Conservation (phyloP, 2,888 invertebrate genomes). For the Spodoptera littoralis region DNA sequence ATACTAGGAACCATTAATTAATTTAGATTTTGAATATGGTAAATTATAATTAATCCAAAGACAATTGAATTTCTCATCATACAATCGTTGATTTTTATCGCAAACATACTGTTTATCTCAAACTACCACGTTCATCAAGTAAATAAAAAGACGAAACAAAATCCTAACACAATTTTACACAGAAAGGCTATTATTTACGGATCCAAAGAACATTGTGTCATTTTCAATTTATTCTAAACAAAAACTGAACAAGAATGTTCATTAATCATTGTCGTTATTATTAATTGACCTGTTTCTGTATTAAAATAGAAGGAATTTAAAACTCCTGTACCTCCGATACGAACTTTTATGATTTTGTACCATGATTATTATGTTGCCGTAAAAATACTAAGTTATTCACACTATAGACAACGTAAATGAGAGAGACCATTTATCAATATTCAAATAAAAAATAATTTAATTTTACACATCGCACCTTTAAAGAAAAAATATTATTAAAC, state of each 20-base stretch:
- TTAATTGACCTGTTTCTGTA: slow-evolving; percentile 34
- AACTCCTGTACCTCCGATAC: slow-evolving; percentile 3
- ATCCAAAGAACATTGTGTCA: slow-evolving; percentile 30
- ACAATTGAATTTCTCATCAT: no score
- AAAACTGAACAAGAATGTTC: slow-evolving; percentile 35
- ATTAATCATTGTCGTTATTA: slow-evolving; percentile 44
- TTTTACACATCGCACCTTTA: no score
- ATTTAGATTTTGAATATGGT: no score
- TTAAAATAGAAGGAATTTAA: slow-evolving; percentile 28
- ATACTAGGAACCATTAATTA: no score
- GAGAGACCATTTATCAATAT: no score
- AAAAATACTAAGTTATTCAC: not conserved
- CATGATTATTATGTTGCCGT: not conserved
- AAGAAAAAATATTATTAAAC: no score
- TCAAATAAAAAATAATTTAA: no score
- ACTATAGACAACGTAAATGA: not conserved
- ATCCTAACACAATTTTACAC: slow-evolving; percentile 2
- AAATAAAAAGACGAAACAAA: slow-evolving; percentile 4
- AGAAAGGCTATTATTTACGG: slow-evolving; percentile 20
- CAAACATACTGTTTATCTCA: not conserved
- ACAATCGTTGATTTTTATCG: no score
- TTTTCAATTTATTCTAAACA: slow-evolving; percentile 35
- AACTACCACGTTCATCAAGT: not conserved
- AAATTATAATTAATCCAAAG: no score
- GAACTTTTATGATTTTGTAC: not conserved